These are phyloP conservation scores for Chelon auratus DNA, from an alignment of 2,797 vertebrate species.

Conservation along the genomic window DNA sequence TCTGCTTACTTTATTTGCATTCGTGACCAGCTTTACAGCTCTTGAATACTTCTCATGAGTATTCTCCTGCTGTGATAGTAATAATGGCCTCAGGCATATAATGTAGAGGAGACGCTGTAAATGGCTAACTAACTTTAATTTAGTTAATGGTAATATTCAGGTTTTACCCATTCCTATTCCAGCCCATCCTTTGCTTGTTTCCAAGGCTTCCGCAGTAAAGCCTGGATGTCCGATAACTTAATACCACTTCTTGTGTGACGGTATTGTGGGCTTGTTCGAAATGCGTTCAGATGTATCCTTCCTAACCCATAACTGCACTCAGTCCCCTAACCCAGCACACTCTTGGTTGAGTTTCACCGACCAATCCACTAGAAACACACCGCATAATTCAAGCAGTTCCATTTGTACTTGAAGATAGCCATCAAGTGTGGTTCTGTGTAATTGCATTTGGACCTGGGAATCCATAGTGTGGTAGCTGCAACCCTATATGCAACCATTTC, in stretches of 20 bases:
- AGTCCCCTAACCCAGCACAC: slow-evolving; percentile 37
- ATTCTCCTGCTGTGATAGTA: not conserved
- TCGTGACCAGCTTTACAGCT: not conserved
- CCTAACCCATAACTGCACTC: slow-evolving; percentile 70
- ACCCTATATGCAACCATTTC: slow-evolving; percentile 71
- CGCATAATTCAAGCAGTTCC: slow-evolving; percentile 70
- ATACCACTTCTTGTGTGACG: slow-evolving; percentile 46
- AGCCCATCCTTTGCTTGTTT: slow-evolving; percentile 4
- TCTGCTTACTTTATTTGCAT: slow-evolving; percentile 35
- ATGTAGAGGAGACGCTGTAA: not conserved
- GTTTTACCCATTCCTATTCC: not conserved
- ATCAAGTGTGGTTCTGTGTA: slow-evolving; percentile 73
- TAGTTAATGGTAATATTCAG: not conserved
- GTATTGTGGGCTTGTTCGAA: slow-evolving; percentile 62
- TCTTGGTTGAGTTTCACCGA: slow-evolving; percentile 55
- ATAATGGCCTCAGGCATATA: slow-evolving; percentile 1
- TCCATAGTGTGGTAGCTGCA: slow-evolving; percentile 75
- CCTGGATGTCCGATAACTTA: slow-evolving; percentile 18
- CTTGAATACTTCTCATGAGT: not conserved
- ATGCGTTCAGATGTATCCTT: slow-evolving; percentile 51
- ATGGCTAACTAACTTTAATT: not conserved
- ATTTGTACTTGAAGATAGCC: slow-evolving; percentile 70
- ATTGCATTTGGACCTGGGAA: slow-evolving; percentile 75
- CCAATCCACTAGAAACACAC: slow-evolving; percentile 57
- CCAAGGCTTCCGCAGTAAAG: slow-evolving; percentile 6